A percentile compares a stretch with the other conserved stretches of the same genome.
Conservation (phyloP, 2,888 invertebrate genomes). For the Drosophila multiciliata region DNA sequence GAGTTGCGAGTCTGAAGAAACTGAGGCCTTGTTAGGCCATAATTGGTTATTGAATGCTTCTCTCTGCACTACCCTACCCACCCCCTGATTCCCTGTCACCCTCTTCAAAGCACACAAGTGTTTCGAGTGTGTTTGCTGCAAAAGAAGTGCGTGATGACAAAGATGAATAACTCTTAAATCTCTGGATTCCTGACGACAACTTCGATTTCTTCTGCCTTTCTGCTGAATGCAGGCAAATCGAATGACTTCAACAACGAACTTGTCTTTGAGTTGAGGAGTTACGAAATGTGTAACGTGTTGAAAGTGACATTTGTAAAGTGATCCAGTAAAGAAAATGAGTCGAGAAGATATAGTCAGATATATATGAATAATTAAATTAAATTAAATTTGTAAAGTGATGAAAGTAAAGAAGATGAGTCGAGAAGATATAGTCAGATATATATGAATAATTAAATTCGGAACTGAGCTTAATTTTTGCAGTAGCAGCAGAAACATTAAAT, state of each 20-base stretch:
- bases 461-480: neutral
- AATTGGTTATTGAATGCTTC: slow-evolving; percentile 76
- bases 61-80: slow-evolving; percentile 10
- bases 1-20: slow-evolving; percentile 14
- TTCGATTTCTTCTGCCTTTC: slow-evolving; percentile 10
- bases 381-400: too few relatives aligned
- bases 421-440: neutral
- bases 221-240: slow-evolving; percentile 22
- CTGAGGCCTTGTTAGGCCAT: slow-evolving; percentile 73
- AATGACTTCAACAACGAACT: slow-evolving; percentile 62
- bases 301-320: slow-evolving; percentile 13
- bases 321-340: neutral
- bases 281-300: slow-evolving; percentile 26
- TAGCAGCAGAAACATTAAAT: neutral
- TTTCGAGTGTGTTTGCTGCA: slow-evolving; percentile 34
- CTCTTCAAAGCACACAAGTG: slow-evolving; percentile 15
- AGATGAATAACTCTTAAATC: slow-evolving; percentile 59
- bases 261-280: slow-evolving; percentile 24
- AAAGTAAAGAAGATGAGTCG: neutral
- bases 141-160: slow-evolving; percentile 73
- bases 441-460: neutral
- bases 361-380: neutral
- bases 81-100: neutral
- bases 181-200: slow-evolving; percentile 43
- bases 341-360: neutral